phyloP scores from a whole-genome alignment of 1,140 invertebrate species.

The Coenobita brevimanus region DNA sequence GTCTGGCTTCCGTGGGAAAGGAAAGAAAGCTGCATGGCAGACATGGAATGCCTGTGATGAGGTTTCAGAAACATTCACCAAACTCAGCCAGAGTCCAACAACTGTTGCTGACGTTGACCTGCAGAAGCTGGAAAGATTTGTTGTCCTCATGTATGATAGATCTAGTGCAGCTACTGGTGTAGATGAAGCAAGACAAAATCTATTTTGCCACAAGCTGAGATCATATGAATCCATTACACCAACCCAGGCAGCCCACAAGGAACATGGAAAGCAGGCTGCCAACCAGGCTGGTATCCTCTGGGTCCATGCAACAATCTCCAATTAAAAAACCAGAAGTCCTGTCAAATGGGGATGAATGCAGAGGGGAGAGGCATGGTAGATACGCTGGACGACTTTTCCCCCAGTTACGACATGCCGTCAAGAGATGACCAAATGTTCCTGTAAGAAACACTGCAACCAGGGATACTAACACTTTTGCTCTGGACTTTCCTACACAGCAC shows the following conservation, averaged over 20 bases:
- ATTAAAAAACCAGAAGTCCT: background rate
- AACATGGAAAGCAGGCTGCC: no score
- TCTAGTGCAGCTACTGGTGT: no score
- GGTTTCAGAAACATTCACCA: background rate
- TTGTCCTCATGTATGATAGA: no score
- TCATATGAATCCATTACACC: background rate
- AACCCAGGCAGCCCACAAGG: background rate
- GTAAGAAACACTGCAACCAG: no score
- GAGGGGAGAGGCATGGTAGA: conserved; percentile 1
- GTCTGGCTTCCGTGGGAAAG: no score
- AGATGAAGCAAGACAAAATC: no score
- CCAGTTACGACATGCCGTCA: background rate
- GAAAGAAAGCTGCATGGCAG: no score
- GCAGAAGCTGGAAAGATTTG: no score
- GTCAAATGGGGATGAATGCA: background rate
- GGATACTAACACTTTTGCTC: background rate
- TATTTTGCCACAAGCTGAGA: conserved; percentile 2
- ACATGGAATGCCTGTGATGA: background rate
- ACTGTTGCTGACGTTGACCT: no score
- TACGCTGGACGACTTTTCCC: conserved; percentile 1
- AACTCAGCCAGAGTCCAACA: background rate
- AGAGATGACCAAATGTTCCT: conserved; percentile 3
- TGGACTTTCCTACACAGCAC: background rate
- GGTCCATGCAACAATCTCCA: conserved; percentile 5
- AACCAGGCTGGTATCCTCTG: background rate